Conservation (phyloP, 64 coral and sea anemone genomes). For the Montipora efflorescens region DNA sequence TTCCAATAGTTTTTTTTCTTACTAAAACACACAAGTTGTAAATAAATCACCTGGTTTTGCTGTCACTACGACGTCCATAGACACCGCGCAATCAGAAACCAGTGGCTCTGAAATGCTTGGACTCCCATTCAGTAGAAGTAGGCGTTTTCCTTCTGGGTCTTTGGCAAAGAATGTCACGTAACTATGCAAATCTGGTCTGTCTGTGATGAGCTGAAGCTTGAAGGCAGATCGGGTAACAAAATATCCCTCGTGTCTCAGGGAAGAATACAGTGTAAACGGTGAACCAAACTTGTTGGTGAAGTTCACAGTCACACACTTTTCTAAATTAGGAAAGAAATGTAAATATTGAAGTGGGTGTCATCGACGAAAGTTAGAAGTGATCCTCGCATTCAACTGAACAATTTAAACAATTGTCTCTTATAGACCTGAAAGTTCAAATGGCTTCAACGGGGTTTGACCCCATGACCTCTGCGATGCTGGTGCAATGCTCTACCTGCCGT, state of each 20-base stretch:
- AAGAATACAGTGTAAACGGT: conserved; percentile 71
- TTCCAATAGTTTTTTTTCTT: background rate
- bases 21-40: background rate
- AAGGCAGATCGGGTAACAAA: conserved; percentile 44
- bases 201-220: conserved; percentile 28
- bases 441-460: no score
- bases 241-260: conserved; percentile 82
- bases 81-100: background rate
- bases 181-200: conserved; percentile 20
- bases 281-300: conserved; percentile 69
- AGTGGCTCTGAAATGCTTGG: background rate
- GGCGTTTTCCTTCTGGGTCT: background rate
- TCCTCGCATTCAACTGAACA: no score
- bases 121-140: background rate
- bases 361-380: no score
- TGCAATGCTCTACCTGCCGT: no score
- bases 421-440: no score
- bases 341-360: no score
- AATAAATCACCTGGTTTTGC: background rate
- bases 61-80: background rate
- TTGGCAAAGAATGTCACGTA: conserved; percentile 5
- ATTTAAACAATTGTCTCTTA: no score
- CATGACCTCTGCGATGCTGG: no score
- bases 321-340: background rate
- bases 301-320: background rate